Evolutionary conservation across 2,797 vertebrate species (phyloP).

Genomic region (Balearica regulorum): DNA sequence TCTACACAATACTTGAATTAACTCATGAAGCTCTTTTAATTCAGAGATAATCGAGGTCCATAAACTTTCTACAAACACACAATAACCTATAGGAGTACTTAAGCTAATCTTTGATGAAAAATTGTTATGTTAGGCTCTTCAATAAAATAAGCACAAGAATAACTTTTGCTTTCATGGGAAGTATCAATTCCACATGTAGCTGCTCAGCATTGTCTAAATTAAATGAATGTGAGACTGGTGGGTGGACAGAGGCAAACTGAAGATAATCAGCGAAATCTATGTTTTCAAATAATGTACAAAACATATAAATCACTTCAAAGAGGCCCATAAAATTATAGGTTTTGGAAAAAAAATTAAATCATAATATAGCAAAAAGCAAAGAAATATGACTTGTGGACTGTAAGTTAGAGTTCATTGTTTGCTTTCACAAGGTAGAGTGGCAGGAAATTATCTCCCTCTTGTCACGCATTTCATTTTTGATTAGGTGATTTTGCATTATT

Average conservation of each 20-base stretch:
- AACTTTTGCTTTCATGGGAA: constrained; percentile 66
- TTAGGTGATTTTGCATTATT: constrained; percentile 27
- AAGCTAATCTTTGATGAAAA: constrained; percentile 52
- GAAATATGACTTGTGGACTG: background rate
- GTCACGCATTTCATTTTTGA: constrained; percentile 8
- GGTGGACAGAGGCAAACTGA: constrained; percentile 33
- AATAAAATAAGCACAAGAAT: constrained; percentile 52
- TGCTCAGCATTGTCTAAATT: constrained; percentile 64
- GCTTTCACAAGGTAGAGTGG: background rate
- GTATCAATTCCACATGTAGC: constrained; percentile 61
- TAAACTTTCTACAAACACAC: constrained; percentile 40
- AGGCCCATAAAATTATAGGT: background rate
- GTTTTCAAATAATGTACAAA: constrained; percentile 57
- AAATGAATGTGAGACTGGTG: constrained; percentile 53
- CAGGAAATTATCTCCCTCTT: background rate
- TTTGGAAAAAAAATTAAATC: background rate
- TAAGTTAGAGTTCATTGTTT: constrained; percentile 9
- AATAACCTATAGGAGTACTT: constrained; percentile 39
- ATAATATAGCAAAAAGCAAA: background rate
- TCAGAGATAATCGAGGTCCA: constrained; percentile 15
- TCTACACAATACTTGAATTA: background rate
- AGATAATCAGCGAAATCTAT: constrained; percentile 63
- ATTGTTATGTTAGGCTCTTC: constrained; percentile 40
- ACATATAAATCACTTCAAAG: constrained; percentile 51
- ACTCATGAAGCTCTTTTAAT: background rate